Evolutionary conservation across 2,113 vertebrate genomes (phyloP).

Genomic region (Scopus umbretta): DNA sequence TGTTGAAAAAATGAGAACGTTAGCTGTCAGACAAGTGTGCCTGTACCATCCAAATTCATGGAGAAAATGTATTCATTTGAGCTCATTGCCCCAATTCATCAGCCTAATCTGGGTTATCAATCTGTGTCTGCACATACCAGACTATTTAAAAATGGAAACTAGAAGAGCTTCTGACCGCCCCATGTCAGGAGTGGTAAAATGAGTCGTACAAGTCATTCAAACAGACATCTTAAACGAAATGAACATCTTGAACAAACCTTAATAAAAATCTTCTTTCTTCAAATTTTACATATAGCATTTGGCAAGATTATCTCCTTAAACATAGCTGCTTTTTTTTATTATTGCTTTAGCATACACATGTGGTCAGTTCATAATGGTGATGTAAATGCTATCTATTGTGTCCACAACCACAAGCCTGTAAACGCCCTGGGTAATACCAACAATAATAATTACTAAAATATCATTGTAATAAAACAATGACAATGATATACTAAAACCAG

Average conservation of each 20-base stretch:
- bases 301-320: not conserved
- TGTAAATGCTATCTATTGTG: not conserved
- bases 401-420: fast-evolving
- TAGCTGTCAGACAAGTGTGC: not conserved
- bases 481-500: not conserved
- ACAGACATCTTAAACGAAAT: not conserved
- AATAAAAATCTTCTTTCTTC: not conserved
- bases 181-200: fast-evolving
- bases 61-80: not conserved
- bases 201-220: not conserved
- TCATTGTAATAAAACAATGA: not conserved
- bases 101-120: not conserved
- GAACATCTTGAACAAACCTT: not conserved
- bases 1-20: not conserved
- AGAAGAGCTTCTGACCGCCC: not conserved
- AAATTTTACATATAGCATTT: not conserved
- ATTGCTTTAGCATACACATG: not conserved
- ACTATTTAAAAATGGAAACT: not conserved
- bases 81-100: not conserved
- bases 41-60: not conserved
- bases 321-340: not conserved
- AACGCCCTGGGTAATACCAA: not conserved
- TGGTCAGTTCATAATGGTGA: not conserved
- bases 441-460: not conserved
- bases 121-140: not conserved